Conservation (phyloP, 1,140 invertebrate genomes). For the Mylabris phalerata region DNA sequence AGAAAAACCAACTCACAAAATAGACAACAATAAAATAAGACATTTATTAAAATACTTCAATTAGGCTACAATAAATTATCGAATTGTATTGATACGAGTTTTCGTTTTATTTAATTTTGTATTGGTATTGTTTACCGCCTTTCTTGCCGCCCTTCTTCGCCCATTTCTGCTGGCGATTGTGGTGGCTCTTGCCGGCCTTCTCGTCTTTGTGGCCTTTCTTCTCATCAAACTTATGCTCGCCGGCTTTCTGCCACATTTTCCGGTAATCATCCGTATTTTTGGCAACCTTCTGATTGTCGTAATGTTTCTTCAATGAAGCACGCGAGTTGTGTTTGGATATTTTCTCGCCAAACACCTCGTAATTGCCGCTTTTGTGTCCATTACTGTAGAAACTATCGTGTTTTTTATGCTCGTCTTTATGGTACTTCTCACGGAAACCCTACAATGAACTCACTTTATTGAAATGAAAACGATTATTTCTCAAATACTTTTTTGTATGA, state of each 20-base stretch:
- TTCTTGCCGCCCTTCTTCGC: constrained; percentile 30
- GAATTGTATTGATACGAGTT: neutral
- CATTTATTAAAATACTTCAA: too few species aligned
- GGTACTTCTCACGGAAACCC: constrained; percentile 38
- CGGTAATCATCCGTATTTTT: constrained; percentile 1
- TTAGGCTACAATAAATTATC: neutral
- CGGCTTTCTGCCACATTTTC: constrained; percentile 27
- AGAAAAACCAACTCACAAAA: too few species aligned
- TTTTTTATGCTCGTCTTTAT: constrained; percentile 37
- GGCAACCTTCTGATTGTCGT: constrained; percentile 3
- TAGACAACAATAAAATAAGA: too few species aligned
- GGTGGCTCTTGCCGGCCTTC: constrained; percentile 21
- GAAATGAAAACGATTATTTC: neutral
- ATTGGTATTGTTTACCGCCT: constrained; percentile 25
- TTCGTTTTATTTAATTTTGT: constrained; percentile 4
- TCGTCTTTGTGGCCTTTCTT: constrained; percentile 29
- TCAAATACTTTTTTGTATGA: constrained; percentile 23
- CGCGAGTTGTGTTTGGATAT: constrained; percentile 20
- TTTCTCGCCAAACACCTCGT: constrained; percentile 29
- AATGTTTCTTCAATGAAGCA: constrained; percentile 10
- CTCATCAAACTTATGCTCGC: constrained; percentile 26
- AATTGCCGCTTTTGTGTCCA: constrained; percentile 34
- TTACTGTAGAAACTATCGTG: constrained; percentile 38
- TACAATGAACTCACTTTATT: constrained; percentile 25
- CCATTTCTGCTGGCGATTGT: constrained; percentile 27